Base-by-base conservation (phyloP, 30 jellyfish, hydroid and myxozoan species). In the Aurelia sp. region DNA sequence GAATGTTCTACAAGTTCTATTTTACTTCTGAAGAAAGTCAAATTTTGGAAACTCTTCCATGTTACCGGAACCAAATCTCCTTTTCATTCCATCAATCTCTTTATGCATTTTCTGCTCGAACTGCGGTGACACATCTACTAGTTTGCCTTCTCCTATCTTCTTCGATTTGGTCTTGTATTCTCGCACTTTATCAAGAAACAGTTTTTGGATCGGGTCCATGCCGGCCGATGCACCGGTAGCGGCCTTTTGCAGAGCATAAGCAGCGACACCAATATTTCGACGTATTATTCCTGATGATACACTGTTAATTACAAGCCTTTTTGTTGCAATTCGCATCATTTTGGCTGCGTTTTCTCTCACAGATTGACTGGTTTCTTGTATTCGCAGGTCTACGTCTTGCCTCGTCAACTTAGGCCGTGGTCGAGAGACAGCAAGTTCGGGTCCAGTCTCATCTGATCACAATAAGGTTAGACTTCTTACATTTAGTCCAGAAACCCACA, bases 41-140 rank as follows among this genome's bases (percentile, higher is more conserved):
- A 92, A 92, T 61, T 86, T 92, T 58, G 98, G 98, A 40, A 92
- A 80, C 44, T 86, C 96, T 70, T 79, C 96, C 84, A 92, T 22
- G 89, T 85, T 81, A 1, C 96, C 98, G 5, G 90, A 86, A 19
- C 98, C 98, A 72, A 78, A 92, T 30, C 98, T 65, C 48, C 98
- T 58, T 77, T 74, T 81, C 89, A 92, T 44, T 31, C 86, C 87
- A 17, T 92, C 95, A 47, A 55, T 76, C 60, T 86, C 98, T 33
- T 88, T 73, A 44, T 65, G 35, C 82, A 92, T 65, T 66, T 81
- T 62, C 66, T 58, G 81, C 81, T 92, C 98, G 33, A 75, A 59
- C 48, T 86, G 92, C 2, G 98, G 81, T 48, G 79, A 79, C 52
- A 82, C 72, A 22, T 92, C 98, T 9, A 85, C 81, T 11, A 92